Percentiles rank a stretch among this genome's conserved stretches.
Evolutionary conservation across 2,888 invertebrate species (phyloP).

Genomic region (Siphonodentalium dalli): DNA sequence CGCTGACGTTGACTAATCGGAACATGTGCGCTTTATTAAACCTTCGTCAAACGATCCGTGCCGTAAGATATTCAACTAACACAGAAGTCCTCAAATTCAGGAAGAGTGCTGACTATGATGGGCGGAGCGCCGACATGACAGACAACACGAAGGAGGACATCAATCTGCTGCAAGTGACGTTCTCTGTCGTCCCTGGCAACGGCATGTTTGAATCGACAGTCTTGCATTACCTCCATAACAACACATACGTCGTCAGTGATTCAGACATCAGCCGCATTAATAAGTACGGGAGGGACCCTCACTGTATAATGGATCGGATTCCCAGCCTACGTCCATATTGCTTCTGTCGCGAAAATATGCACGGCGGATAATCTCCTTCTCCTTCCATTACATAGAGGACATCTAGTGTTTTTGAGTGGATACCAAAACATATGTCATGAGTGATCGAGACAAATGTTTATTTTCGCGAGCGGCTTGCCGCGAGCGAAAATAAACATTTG

Average conservation of each 20-base stretch:
- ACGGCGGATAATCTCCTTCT: no score
- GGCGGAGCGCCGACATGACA: conserved; percentile 79
- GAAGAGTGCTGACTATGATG: conserved; percentile 80
- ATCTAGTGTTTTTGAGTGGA: no score
- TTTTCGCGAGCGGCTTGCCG: no score
- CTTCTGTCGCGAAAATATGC: no score
- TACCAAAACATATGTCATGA: no score
- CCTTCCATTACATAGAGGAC: no score
- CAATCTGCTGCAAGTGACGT: conserved; percentile 81
- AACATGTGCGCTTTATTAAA: conserved; percentile 55
- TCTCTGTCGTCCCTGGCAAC: conserved; percentile 76
- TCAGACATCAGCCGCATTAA: conserved; percentile 81
- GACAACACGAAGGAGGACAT: conserved; percentile 71
- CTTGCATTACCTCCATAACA: conserved; percentile 70
- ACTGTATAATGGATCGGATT: conserved; percentile 74
- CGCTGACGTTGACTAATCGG: conserved; percentile 71
- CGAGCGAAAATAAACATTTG: no score
- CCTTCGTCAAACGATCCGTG: conserved; percentile 74
- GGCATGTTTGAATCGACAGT: conserved; percentile 86
- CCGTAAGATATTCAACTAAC: conserved; percentile 76
- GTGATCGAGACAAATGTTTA: no score
- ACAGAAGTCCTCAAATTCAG: conserved; percentile 75
- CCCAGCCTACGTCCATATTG: conserved; percentile 81
- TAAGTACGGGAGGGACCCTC: conserved; percentile 82
- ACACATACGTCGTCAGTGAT: conserved; percentile 73